Evolutionary conservation across 1,140 invertebrate species (phyloP).

Genomic region (Zaprionus nigranus): DNA sequence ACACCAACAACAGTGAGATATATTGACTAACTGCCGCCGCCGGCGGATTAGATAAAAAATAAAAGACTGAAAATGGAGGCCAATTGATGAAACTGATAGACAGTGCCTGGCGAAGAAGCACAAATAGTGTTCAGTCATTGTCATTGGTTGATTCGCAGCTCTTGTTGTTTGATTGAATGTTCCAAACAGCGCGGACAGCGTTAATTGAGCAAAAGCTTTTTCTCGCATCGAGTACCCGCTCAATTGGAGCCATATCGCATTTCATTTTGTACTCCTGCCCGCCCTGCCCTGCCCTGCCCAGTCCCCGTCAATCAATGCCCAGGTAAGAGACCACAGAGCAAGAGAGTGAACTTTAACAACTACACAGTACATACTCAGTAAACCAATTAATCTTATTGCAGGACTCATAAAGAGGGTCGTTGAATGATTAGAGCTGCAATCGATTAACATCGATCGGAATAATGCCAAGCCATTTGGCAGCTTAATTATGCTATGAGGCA

Average conservation of each 20-base stretch:
- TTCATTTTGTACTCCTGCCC: not conserved
- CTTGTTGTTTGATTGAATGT: slow-evolving; percentile 39
- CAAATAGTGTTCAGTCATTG: slow-evolving; percentile 37
- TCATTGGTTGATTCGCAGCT: slow-evolving; percentile 22
- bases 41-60: slow-evolving; percentile 40
- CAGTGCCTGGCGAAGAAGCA: not conserved
- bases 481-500: slow-evolving; percentile 33
- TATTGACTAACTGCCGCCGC: slow-evolving; percentile 22
- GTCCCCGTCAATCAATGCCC: slow-evolving; percentile 12
- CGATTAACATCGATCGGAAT: slow-evolving; percentile 26
- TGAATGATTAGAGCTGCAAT: slow-evolving; percentile 24
- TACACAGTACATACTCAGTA: not conserved
- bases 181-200: not conserved
- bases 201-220: slow-evolving; percentile 45
- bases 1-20: slow-evolving; percentile 18
- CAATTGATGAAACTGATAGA: slow-evolving; percentile 34
- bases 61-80: slow-evolving; percentile 23
- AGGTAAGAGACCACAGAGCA: slow-evolving; percentile 13
- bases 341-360: not conserved
- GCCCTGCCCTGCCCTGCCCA: not conserved
- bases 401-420: slow-evolving; percentile 29
- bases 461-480: slow-evolving; percentile 14
- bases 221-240: slow-evolving; percentile 18
- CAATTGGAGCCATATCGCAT: slow-evolving; percentile 39
- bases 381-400: slow-evolving; percentile 45